Conservation (phyloP, 1,140 invertebrate species). For the Limonius californicus region DNA sequence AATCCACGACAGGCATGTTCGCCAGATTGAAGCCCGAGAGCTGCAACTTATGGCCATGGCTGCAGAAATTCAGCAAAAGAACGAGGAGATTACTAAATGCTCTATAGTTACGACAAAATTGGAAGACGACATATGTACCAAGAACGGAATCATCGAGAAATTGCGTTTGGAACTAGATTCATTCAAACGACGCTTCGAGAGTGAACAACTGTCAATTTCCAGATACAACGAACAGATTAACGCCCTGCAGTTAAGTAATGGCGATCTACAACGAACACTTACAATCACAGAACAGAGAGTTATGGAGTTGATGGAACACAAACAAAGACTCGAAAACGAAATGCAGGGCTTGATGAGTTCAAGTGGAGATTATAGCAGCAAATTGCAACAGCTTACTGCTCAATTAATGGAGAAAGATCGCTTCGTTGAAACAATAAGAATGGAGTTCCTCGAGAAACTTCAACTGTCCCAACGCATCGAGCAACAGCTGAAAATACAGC, state of each 20-base stretch:
- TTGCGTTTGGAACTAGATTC: slow-evolving; percentile 18
- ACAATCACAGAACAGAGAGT: slow-evolving; percentile 43
- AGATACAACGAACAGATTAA: neutral
- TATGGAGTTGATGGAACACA: slow-evolving; percentile 46
- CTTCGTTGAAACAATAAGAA: slow-evolving; percentile 28
- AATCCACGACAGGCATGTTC: slow-evolving; percentile 17
- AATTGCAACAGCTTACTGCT: slow-evolving; percentile 31
- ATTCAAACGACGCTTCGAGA: slow-evolving; percentile 2
- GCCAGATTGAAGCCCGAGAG: slow-evolving; percentile 39
- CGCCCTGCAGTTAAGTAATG: slow-evolving; percentile 32
- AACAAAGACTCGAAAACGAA: slow-evolving; percentile 51
- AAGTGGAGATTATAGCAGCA: slow-evolving; percentile 33
- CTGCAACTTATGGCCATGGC: slow-evolving; percentile 48
- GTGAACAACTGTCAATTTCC: neutral
- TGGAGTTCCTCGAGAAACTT: slow-evolving; percentile 16
- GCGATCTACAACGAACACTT: slow-evolving; percentile 50
- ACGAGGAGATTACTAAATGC: slow-evolving; percentile 32
- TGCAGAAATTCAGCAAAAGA: slow-evolving; percentile 49
- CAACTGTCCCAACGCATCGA: neutral
- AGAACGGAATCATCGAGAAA: slow-evolving; percentile 21
- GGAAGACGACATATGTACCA: slow-evolving; percentile 21
- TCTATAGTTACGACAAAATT: slow-evolving; percentile 18
- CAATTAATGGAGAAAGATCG: slow-evolving; percentile 31
- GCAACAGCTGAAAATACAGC: slow-evolving; percentile 15
- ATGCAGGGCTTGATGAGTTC: slow-evolving; percentile 36